Percentiles rank a stretch among this genome's conserved stretches.
These are phyloP conservation scores for Cydia fagiglandana DNA, from an alignment of 1,140 invertebrate genomes.

Conservation along the genomic window DNA sequence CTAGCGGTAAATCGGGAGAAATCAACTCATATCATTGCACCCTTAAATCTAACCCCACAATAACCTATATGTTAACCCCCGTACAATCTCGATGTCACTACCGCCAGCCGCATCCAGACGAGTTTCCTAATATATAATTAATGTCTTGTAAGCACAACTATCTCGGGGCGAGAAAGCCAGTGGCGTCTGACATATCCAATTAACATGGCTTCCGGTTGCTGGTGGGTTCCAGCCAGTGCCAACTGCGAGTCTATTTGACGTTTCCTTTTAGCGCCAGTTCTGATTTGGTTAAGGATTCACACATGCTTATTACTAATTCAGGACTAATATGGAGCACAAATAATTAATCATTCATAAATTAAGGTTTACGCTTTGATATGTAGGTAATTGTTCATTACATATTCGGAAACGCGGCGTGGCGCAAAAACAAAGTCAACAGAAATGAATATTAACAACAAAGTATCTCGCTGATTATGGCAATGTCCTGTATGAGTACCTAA, in stretches of 20 bases:
- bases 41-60: conserved; percentile 1
- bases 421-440: too few relatives aligned
- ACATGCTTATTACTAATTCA: conserved; percentile 12
- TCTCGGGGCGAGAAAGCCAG: conserved; percentile 66
- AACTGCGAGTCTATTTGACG: conserved; percentile 39
- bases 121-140: conserved; percentile 62
- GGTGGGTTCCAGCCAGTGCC: conserved; percentile 45
- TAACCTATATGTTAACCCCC: background rate
- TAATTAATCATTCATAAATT: background rate
- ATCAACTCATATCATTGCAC: too few relatives aligned
- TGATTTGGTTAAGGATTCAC: conserved; percentile 34
- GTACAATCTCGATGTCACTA: conserved; percentile 23
- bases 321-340: background rate
- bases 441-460: too few relatives aligned
- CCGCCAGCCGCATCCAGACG: conserved; percentile 40
- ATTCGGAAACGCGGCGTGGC: too few relatives aligned
- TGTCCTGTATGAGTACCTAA: too few relatives aligned
- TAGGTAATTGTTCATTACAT: too few relatives aligned
- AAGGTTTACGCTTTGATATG: background rate
- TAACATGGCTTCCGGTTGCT: conserved; percentile 67
- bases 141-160: conserved; percentile 68
- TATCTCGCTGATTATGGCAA: too few relatives aligned
- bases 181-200: conserved; percentile 77
- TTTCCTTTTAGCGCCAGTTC: conserved; percentile 38
- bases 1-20: background rate